These are phyloP conservation scores for Echinometra lucunter DNA, from an alignment of 53 echinoderm and acorn worm species.

Conservation along the genomic window DNA sequence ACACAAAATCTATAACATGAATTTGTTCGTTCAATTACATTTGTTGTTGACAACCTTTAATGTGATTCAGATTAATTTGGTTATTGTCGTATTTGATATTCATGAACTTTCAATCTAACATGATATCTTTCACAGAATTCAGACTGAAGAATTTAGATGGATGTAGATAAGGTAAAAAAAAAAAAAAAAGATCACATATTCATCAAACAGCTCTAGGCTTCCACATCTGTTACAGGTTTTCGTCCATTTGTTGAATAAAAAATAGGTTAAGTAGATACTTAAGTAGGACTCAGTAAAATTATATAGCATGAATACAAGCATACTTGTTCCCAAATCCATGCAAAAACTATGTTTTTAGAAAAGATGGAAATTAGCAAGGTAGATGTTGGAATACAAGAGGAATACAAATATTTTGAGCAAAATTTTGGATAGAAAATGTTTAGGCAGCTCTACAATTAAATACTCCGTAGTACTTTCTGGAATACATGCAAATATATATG, in stretches of 20 bases:
- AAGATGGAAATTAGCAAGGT: background rate
- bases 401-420: conserved; percentile 5
- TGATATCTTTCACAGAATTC: background rate
- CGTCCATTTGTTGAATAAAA: background rate
- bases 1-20: background rate
- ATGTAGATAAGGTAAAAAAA: no score
- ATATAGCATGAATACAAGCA: background rate
- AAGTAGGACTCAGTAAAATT: background rate
- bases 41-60: background rate
- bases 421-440: background rate
- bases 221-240: background rate
- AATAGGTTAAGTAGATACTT: background rate
- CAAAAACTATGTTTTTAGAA: background rate
- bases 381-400: background rate
- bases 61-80: background rate
- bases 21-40: background rate
- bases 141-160: background rate
- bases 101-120: background rate
- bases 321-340: background rate
- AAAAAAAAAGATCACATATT: background rate
- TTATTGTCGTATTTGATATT: background rate
- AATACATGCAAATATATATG: conserved; percentile 47
- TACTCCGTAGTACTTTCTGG: conserved; percentile 45
- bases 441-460: conserved; percentile 18
- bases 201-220: background rate